These are phyloP conservation scores for Burhinus oedicnemus DNA, from an alignment of 2,113 vertebrate genomes.

Conservation along the genomic window DNA sequence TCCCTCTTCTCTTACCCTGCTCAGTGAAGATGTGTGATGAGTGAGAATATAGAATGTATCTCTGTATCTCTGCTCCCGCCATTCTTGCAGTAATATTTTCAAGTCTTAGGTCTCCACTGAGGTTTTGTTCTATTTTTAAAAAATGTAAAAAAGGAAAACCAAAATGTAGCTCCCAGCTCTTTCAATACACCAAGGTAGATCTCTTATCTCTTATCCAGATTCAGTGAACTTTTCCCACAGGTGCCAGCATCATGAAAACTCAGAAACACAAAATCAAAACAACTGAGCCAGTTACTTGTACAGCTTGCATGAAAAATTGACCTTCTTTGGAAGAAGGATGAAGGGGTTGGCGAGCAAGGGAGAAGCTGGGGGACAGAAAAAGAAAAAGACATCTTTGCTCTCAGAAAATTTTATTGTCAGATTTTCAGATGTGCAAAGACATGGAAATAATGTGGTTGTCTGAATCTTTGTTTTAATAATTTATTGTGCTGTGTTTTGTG, in stretches of 20 bases:
- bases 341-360: neutral
- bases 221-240: constrained; percentile 16
- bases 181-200: neutral
- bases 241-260: neutral
- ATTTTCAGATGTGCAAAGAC: neutral
- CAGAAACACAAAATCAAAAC: constrained; percentile 43
- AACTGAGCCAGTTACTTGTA: neutral
- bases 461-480: neutral
- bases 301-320: neutral
- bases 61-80: neutral
- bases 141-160: neutral
- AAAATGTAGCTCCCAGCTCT: neutral
- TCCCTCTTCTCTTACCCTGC: neutral
- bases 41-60: neutral
- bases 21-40: neutral
- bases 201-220: neutral
- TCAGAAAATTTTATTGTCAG: neutral
- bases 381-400: neutral
- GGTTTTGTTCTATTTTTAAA: neutral
- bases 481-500: neutral
- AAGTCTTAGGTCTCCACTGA: neutral
- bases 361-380: neutral
- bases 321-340: neutral
- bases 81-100: neutral
- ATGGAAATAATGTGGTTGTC: neutral